Base-by-base conservation (phyloP, 2,888 invertebrate species). In the Oasisia sp. region DNA sequence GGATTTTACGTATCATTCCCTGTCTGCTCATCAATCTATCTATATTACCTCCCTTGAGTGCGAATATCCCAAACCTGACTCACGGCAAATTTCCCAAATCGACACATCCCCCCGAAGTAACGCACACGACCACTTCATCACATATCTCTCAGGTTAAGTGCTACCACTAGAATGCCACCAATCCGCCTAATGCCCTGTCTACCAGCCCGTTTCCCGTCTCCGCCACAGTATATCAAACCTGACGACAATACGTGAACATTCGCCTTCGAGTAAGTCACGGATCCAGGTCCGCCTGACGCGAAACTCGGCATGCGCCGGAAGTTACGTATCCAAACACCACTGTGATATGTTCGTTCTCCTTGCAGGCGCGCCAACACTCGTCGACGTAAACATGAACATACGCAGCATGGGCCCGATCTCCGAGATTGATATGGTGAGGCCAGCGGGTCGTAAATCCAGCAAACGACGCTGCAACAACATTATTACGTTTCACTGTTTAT, bases 391-490 rank as follows among this genome's bases (percentile, higher is more conserved):
- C 96, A 98, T 98, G 93, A 97, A 98, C 97, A 98, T 98, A 38
- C 97, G 98, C 94, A 98, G 98, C 95, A 98, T 98, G 98, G 98
- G 98, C 38, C 98, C 98, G 91, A 98, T 98, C 94, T 98, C 98
- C 9, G 98, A 98, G 96, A 97, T 98, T 92, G 98, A 98, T 95
- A 98, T 98, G 98, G 98, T 98, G 97, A 93, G 94, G 50, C 50
- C 50, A 50, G 50, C 50, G 14, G 50, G 50, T 50, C 50, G 50
- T 50, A 50, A 50, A 50, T 50, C 50, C 50, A 14, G 50, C 50
- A 50, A 50, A 50, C 50, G 50, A 50, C 14, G 50, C 50, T 11
- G 14, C 50, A 50, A 50, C 50, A 50, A 50, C 50, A 50, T 50
- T 50, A 50, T 50, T 2, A 50, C 50, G 50, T 50, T 50, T 50